Conservation (phyloP, 2,888 invertebrate genomes). For the Melipona bicolor region DNA sequence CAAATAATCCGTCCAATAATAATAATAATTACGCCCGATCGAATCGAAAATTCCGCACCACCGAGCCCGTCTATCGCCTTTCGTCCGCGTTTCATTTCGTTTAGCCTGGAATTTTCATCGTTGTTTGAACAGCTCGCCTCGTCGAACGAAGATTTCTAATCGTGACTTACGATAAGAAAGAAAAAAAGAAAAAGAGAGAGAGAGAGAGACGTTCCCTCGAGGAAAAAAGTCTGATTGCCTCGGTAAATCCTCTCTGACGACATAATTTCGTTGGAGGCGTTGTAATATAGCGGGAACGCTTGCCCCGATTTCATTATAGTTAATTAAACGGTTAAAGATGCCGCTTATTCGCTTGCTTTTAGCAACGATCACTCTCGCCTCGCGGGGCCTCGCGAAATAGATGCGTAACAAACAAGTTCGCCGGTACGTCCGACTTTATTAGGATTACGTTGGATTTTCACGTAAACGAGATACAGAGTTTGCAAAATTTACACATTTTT, state of each 20-base stretch:
- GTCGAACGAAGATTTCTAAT: neutral
- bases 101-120: neutral
- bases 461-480: neutral
- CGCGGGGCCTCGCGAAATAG: no score
- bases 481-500: neutral
- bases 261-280: neutral
- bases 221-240: constrained; percentile 9
- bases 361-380: neutral
- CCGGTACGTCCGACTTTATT: neutral
- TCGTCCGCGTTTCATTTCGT: neutral
- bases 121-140: neutral
- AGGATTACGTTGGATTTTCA: neutral
- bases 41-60: constrained; percentile 44
- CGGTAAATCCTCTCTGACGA: neutral
- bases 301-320: neutral
- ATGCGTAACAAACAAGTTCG: neutral
- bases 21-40: constrained; percentile 36
- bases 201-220: neutral
- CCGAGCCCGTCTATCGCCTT: neutral
- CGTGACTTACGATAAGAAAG: neutral
- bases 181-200: no score
- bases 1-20: neutral
- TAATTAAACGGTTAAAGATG: neutral
- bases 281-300: neutral
- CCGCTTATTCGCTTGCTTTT: neutral